Base-by-base conservation (phyloP, 2,797 vertebrate genomes). In the Aplochiton taeniatus region DNA sequence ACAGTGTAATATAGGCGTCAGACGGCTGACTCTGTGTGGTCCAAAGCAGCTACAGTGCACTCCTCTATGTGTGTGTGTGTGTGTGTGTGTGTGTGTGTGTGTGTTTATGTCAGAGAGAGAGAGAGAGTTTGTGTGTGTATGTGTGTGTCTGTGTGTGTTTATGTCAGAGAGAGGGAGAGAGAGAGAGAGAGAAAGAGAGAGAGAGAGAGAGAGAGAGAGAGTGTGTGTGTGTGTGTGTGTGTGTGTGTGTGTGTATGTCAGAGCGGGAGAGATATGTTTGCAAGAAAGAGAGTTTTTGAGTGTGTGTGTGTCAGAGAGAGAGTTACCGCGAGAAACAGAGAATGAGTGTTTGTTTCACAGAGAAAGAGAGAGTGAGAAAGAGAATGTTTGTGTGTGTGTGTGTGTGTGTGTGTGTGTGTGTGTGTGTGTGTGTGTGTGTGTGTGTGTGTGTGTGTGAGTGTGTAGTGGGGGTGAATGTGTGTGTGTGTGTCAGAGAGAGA, bases 21-120 rank as follows among this genome's bases (percentile, higher is more conserved):
- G 84, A 80, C 89, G 86, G 90, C 89, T 81, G 86, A 76, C 78
- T 66, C 77, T 91, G 90, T 91, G 91, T 92, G 91, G 91, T 87
- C 91, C 31, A 31, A 31, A 31, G 31, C 31, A 31, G 31, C 31
- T 31, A 31, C 31, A 31, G 31, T 75, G 50, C 44, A 58, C 51
- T 46, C 66, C 48, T 49, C 48, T 49, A 10, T 49, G 4, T 49
- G 11, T 49, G 11, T 49, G 4, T 8, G 11, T 49, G 5, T 49
- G 11, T 49, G 4, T 49, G 11, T 14, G n/a, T n/a, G n/a, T n/a
- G n/a, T n/a, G n/a, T n/a, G n/a, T n/a, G n/a, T n/a, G n/a, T n/a
- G n/a, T n/a, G n/a, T n/a, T n/a, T n/a, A n/a, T n/a, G n/a, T n/a
- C n/a, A n/a, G n/a, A n/a, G n/a, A n/a, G n/a, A n/a, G n/a, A n/a